Conservation (phyloP, 2,797 vertebrate genomes). For the Clarias platycephalus region DNA sequence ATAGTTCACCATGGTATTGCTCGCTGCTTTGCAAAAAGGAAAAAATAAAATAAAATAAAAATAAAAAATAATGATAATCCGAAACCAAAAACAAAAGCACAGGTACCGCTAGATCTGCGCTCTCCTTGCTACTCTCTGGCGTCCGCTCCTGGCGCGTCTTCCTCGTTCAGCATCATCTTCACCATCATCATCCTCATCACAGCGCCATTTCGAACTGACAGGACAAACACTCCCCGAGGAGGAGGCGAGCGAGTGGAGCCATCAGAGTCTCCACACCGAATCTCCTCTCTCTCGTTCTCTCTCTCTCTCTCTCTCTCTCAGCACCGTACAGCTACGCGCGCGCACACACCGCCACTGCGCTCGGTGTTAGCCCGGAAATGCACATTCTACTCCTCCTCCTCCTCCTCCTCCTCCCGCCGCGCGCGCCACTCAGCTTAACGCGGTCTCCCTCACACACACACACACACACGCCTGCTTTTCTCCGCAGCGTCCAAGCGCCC, state of each 20-base stretch:
- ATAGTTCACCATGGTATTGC: constrained; percentile 96
- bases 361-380: constrained; percentile 66
- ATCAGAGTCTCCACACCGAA: constrained; percentile 76
- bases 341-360: constrained; percentile 69
- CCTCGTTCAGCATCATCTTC: constrained; percentile 74
- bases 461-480: constrained; percentile 28
- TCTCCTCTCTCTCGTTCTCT: constrained; percentile 70
- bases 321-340: constrained; percentile 69
- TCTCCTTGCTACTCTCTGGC: constrained; percentile 79
- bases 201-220: constrained; percentile 81
- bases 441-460: constrained; percentile 24
- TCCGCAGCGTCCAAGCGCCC: constrained; percentile 75
- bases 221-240: constrained; percentile 75
- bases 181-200: constrained; percentile 50
- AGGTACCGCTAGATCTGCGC: constrained; percentile 76
- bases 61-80: constrained; percentile 4
- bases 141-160: constrained; percentile 84
- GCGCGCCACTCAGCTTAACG: constrained; percentile 47
- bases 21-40: constrained; percentile 83
- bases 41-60: constrained; percentile 75
- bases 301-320: constrained; percentile 63
- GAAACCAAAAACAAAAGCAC: constrained; percentile 79
- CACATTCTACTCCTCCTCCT: constrained; percentile 66
- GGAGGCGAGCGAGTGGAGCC: constrained; percentile 75
- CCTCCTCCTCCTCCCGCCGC: constrained; percentile 37